Evolutionary conservation across 1,140 invertebrate genomes (phyloP).

Genomic region (Heliconius hermathena): DNA sequence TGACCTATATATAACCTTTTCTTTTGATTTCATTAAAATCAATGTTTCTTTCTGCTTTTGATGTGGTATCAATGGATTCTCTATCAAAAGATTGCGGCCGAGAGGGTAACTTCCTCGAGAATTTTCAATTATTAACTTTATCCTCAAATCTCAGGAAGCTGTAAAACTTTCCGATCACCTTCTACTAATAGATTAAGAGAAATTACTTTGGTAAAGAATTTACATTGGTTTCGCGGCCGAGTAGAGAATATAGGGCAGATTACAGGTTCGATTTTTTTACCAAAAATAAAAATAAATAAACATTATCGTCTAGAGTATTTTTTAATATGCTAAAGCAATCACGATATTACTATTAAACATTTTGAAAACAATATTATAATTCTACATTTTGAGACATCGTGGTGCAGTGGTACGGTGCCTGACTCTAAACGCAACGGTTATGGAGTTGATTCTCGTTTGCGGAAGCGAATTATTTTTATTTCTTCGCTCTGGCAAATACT

Average conservation of each 20-base stretch:
- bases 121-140: slow-evolving; percentile 42
- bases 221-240: too few species aligned
- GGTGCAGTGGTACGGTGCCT: too few species aligned
- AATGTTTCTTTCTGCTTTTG: slow-evolving; percentile 15
- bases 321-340: not conserved
- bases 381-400: too few species aligned
- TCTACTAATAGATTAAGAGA: slow-evolving; percentile 17
- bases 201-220: not conserved
- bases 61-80: slow-evolving; percentile 26
- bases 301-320: not conserved
- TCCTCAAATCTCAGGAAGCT: slow-evolving; percentile 24
- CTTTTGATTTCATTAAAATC: slow-evolving; percentile 20
- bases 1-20: slow-evolving; percentile 13
- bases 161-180: slow-evolving; percentile 5
- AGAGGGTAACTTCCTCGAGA: slow-evolving; percentile 35
- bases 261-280: not conserved
- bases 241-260: not conserved
- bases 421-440: too few species aligned
- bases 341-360: too few species aligned
- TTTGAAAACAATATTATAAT: too few species aligned
- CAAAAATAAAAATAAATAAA: too few species aligned
- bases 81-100: slow-evolving; percentile 27
- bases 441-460: too few species aligned
- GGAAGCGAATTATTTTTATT: too few species aligned
- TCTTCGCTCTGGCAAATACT: too few species aligned